Conservation (phyloP, 2,113 vertebrate species). For the Chrysemys picta region DNA sequence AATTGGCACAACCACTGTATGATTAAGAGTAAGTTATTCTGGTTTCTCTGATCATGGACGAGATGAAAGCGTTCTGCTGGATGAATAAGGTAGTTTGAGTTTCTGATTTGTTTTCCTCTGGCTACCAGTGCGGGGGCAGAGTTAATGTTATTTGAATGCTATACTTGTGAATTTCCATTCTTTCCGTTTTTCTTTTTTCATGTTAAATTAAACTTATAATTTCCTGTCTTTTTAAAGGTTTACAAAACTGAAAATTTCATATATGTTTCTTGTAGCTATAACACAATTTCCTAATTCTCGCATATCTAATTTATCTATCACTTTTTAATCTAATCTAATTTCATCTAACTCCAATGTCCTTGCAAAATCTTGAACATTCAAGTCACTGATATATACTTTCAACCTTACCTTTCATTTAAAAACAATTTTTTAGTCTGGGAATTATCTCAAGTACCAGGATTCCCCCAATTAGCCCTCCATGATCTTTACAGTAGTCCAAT, state of each 20-base stretch:
- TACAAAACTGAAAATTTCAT: not conserved
- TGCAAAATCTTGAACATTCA: not conserved
- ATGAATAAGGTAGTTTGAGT: not conserved
- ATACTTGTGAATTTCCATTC: not conserved
- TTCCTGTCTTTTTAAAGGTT: not conserved
- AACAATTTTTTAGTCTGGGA: not conserved
- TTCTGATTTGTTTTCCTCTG: not conserved
- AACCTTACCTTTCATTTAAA: not conserved
- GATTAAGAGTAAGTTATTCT: not conserved
- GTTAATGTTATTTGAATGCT: not conserved
- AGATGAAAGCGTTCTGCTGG: not conserved
- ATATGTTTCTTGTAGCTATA: not conserved
- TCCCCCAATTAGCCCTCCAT: not conserved
- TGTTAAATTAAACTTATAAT: not conserved
- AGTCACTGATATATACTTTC: not conserved
- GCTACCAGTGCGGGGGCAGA: not conserved
- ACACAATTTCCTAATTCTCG: accelerated
- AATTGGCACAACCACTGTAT: not conserved
- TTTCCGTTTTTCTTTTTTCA: not conserved
- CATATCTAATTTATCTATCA: not conserved
- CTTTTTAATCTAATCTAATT: not conserved
- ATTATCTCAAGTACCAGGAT: not conserved
- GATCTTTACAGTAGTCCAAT: not conserved
- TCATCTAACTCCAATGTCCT: not conserved
- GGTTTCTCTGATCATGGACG: not conserved